Evolutionary conservation across 2,888 invertebrate genomes (phyloP), one percentile per base, ranked within the genome.

Genomic region (Polyommatus iphigenia): DNA sequence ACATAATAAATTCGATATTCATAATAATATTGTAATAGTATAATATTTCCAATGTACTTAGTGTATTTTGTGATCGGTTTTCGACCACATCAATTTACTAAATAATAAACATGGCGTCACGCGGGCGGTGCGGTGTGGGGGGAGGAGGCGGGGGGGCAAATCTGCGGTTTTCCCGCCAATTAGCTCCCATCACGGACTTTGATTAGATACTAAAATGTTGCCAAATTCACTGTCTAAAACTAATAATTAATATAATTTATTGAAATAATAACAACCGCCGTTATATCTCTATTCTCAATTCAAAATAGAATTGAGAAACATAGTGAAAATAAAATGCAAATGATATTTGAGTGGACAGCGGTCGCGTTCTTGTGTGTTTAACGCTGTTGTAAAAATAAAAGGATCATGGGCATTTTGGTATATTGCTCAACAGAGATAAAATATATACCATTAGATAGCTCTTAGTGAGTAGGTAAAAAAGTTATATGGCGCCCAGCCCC

Each of bases 21-120:
- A 3, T 46, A 32, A 32, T 32, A 32, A 32, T 32, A 32, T 32
- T 32, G 2, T 32, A 32, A 32, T 32, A 46, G 13, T 46, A 3
- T 13, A 46, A 10, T 13, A 46, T 46, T 13, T 46, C 3, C 3
- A 46, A 46, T 46, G 10, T 46, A 32, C 32, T 32, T 32, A 67
- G 15, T 67, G 67, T 67, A 67, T 29, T 67, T 67, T 32, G 29
- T 7, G 29, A 32, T 29, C 32, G 32, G 15, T 20, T n/a, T 29
- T 29, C 5, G 29, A 32, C 32, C 67, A 67, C 67, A 32, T 67
- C 67, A 18, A 67, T 67, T 67, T 67, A 67, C 67, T 32, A 67
- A 67, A 67, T 67, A 32, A 67, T 67, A 67, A 67, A 67, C 67
- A 6, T 67, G 29, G 13, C 24, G 62, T 67, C 29, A 67, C 62